Conservation (phyloP, 1,140 invertebrate species). For the Medauroidea extradentata region DNA sequence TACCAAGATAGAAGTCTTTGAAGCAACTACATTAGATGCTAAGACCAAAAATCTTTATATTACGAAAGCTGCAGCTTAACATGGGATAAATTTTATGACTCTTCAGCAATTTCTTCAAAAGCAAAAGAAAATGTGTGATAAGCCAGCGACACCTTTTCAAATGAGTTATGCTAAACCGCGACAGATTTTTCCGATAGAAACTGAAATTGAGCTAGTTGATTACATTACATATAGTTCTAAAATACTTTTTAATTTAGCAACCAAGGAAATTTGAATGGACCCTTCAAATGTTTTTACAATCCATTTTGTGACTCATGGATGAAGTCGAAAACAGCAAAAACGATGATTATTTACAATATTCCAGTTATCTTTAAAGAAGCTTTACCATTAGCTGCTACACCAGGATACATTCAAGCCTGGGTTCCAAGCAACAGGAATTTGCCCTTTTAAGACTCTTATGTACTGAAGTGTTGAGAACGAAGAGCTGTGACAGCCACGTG, state of each 20-base stretch:
- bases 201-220: constrained; percentile 5
- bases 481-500: no score
- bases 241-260: constrained; percentile 31
- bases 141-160: not conserved
- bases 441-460: no score
- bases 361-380: no score
- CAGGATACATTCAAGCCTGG: no score
- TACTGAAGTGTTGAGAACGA: no score
- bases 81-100: no score
- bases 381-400: no score
- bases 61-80: no score
- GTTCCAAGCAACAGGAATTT: no score
- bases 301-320: constrained; percentile 21
- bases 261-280: constrained; percentile 24
- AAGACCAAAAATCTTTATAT: no score
- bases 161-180: not conserved
- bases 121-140: no score
- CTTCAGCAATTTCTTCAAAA: no score
- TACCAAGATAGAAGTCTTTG: not conserved
- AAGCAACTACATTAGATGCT: not conserved
- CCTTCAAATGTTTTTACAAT: constrained; percentile 30
- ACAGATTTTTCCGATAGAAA: constrained; percentile 1
- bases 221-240: constrained; percentile 15
- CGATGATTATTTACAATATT: constrained; percentile 36
- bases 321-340: constrained; percentile 25